Conservation (phyloP, 2,797 vertebrate genomes). For the Cossypha caffra region DNA sequence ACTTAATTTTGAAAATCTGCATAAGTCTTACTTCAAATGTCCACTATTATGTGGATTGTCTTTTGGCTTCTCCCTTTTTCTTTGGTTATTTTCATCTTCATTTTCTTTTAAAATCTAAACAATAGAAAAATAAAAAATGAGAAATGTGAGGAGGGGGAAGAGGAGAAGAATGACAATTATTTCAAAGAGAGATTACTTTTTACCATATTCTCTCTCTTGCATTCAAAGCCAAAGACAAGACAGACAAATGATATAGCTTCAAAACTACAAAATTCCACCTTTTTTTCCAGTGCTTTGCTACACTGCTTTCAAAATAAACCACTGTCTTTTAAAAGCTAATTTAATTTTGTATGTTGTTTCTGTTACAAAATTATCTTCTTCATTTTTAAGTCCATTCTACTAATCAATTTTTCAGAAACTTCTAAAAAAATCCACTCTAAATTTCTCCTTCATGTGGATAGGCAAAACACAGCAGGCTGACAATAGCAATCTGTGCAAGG, state of each 20-base stretch:
- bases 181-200: background rate
- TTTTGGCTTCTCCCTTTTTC: background rate
- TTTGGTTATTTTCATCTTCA: background rate
- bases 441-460: background rate
- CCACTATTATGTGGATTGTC: rapidly evolving
- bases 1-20: background rate
- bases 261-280: background rate
- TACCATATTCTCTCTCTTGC: background rate
- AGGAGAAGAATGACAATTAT: background rate
- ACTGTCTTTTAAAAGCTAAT: background rate
- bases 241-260: background rate
- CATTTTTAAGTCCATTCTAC: background rate
- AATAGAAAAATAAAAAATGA: background rate
- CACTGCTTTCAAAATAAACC: background rate
- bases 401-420: background rate
- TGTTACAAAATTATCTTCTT: background rate
- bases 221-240: background rate
- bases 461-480: background rate
- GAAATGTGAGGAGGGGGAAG: rapidly evolving
- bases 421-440: background rate
- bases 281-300: background rate
- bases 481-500: background rate
- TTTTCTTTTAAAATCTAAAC: background rate
- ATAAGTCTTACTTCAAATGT: background rate
- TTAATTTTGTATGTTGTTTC: background rate